phyloP scores from a whole-genome alignment of 1,140 invertebrate genomes.

The Caerostris darwini region DNA sequence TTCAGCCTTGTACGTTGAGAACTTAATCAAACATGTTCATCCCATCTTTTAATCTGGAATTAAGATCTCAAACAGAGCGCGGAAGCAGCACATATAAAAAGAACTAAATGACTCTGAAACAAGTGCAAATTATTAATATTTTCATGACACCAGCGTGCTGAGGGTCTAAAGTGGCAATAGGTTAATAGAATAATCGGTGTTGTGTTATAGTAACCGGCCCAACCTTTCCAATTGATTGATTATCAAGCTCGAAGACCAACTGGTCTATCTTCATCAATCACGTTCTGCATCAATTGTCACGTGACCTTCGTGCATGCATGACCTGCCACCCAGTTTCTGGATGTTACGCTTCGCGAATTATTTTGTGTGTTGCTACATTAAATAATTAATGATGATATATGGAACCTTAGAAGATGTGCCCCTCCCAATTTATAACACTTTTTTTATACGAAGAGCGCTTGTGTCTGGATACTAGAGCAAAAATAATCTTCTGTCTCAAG shows the following conservation, averaged over 20 bases:
- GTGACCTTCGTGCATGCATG: constrained; percentile 17
- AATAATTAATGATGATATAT: constrained; percentile 7
- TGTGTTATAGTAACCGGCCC: neutral
- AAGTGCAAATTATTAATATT: neutral
- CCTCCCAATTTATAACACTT: no score
- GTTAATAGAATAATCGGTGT: constrained; percentile 47
- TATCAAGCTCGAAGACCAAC: neutral
- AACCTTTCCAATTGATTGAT: constrained; percentile 49
- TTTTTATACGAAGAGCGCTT: no score
- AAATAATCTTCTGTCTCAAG: no score
- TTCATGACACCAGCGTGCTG: no score
- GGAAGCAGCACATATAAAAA: no score
- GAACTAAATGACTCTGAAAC: neutral
- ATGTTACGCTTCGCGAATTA: neutral
- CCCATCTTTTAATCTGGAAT: no score
- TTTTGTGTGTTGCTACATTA: neutral
- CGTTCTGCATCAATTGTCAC: constrained; percentile 4
- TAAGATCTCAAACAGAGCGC: no score
- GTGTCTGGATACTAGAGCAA: no score
- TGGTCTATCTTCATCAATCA: constrained; percentile 13
- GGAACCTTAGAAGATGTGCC: neutral
- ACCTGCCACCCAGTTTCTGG: neutral
- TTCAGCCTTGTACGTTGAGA: no score
- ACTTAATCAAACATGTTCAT: no score
- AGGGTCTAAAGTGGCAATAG: neutral